Base-by-base conservation (phyloP, 2,888 invertebrate genomes). In the Oscheius onirici region DNA sequence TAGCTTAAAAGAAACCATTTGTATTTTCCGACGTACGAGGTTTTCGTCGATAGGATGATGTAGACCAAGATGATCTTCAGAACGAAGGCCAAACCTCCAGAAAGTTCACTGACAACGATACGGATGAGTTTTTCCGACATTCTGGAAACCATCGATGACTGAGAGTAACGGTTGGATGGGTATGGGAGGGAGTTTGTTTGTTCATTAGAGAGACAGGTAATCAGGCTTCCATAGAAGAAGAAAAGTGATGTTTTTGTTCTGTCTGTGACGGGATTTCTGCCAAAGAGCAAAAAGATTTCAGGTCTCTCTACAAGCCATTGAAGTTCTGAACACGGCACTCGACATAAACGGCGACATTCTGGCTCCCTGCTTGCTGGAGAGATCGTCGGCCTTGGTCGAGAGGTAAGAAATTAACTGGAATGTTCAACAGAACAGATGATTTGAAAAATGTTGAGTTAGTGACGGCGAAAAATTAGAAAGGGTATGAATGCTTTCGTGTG, bases 281-380 rank as follows among this genome's bases (percentile, higher is more conserved):
- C 46, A 46, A 46, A 46, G 13, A 46, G 3, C 22, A 34, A 17
- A 24, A n/a, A 34, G 10, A 17, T 70, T 54, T n/a, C 26, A 70
- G 70, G 70, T 70, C 28, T 61, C 61, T 10, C 54, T 70, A 28
- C 61, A 54, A 40, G 51, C 70, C 1, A 43, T 70, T 28, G 70
- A 70, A 40, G 52, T 63, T 22, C 52, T 70, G 10, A 40, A 70
- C 41, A 46, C 61, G 28, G 61, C 70, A 11, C 44, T 70, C 6
- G 70, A 70, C 34, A 52, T 70, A 15, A 49, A 51, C 11, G 70
- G 70, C 2, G 70, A 70, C 52, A 41, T 70, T 3, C 34, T 70
- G 17, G 61, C 63, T 41, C 63, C 70, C 2, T 70, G 63, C 28
- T 20, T 70, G 17, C 41, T 70, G 51, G 70, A 70, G 26, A 17